Evolutionary conservation across 2,888 invertebrate species (phyloP).

Genomic region (Allophyes oxyacanthae): DNA sequence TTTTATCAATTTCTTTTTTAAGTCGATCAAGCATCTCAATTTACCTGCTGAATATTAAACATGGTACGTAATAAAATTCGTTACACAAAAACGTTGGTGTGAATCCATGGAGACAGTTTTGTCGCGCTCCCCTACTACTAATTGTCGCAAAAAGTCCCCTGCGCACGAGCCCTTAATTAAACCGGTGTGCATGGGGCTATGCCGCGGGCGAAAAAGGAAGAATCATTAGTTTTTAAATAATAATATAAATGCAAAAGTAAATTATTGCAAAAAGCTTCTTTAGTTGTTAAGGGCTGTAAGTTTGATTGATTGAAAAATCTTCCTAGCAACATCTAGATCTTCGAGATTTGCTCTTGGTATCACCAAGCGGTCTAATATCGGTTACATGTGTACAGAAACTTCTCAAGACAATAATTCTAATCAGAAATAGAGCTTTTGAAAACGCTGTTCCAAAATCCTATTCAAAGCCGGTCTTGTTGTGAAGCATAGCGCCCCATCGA

Average conservation of each 20-base stretch:
- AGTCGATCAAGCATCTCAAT: no score
- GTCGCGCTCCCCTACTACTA: constrained; percentile 58
- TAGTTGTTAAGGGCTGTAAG: no score
- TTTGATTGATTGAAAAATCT: no score
- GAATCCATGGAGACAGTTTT: constrained; percentile 38
- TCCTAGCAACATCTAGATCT: no score
- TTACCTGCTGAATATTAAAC: no score
- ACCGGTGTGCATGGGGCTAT: constrained; percentile 34
- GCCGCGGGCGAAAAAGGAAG: constrained; percentile 15
- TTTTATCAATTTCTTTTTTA: no score
- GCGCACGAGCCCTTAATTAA: constrained; percentile 53
- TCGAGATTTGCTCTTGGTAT: no score
- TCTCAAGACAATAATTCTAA: not conserved
- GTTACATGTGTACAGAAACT: no score
- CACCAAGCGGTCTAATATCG: no score
- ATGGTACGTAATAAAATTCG: constrained; percentile 12
- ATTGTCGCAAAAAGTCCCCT: constrained; percentile 67
- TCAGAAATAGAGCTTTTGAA: not conserved
- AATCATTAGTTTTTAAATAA: no score
- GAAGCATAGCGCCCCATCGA: constrained; percentile 30
- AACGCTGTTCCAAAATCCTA: not conserved
- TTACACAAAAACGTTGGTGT: constrained; percentile 39
- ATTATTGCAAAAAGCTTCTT: no score
- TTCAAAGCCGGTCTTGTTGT: constrained; percentile 5
- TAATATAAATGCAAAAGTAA: no score